Conservation (phyloP, 2,113 vertebrate genomes). For the Chaetodon auriga region DNA sequence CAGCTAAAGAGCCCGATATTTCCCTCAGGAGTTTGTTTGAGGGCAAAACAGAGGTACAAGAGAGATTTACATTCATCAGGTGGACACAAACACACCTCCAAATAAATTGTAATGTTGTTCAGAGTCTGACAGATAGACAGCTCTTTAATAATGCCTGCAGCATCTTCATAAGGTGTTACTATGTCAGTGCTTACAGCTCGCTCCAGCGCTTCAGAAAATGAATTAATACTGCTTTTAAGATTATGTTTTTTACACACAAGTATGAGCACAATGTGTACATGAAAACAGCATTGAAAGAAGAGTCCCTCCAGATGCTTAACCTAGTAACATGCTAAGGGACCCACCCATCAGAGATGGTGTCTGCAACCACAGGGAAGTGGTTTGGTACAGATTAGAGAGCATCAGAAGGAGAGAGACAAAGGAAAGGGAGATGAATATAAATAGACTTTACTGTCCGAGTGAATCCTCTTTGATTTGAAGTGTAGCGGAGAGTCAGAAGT, state of each 20-base stretch:
- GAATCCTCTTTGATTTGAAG: slow-evolving; percentile 3
- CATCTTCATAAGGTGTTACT: neutral
- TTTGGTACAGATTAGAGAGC: neutral
- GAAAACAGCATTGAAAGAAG: neutral
- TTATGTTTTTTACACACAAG: neutral
- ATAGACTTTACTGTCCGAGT: slow-evolving; percentile 10
- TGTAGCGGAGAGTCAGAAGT: neutral
- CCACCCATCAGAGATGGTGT: neutral
- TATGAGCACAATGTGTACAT: neutral
- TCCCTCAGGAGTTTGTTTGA: neutral
- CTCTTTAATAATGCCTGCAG: neutral
- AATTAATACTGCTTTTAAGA: neutral
- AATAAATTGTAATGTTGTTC: neutral
- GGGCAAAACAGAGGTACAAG: neutral
- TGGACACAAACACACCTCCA: neutral
- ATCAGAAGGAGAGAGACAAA: neutral
- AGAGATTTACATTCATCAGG: neutral
- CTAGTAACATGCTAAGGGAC: neutral
- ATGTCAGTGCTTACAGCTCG: neutral
- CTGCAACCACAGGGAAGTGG: neutral
- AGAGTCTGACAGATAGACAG: neutral
- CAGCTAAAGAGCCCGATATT: neutral
- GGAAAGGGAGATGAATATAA: neutral
- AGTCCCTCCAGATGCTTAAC: neutral
- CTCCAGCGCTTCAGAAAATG: neutral